These are phyloP conservation scores for Cantharis rufa DNA, from an alignment of 2,888 invertebrate genomes.

Conservation along the genomic window DNA sequence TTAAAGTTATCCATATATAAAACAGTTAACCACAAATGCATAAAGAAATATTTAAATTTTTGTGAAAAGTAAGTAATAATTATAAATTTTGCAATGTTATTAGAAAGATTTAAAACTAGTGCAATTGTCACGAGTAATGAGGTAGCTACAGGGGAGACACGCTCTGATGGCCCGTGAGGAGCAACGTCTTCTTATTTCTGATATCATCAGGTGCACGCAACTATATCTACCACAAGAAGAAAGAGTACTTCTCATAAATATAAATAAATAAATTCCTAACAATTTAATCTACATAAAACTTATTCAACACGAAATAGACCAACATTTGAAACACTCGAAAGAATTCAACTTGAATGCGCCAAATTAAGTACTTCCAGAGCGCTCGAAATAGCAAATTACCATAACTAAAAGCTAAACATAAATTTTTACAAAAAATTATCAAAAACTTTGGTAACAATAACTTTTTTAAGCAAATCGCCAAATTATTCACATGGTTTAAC, in stretches of 20 bases:
- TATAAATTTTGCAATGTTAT: constrained; percentile 15
- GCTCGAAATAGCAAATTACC: not conserved
- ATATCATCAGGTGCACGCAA: constrained; percentile 45
- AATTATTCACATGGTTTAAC: not conserved
- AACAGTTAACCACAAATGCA: not conserved
- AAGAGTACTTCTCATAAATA: constrained; percentile 7
- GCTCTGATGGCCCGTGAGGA: constrained; percentile 50
- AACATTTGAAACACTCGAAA: not conserved
- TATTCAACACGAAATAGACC: not conserved
- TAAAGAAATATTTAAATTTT: not conserved
- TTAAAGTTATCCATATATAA: not conserved
- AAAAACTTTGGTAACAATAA: not conserved
- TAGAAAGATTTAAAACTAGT: constrained; percentile 34
- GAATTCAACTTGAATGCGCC: not conserved
- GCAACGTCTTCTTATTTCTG: constrained; percentile 47
- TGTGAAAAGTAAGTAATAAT: not conserved
- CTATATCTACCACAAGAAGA: constrained; percentile 31
- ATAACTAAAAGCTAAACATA: not conserved
- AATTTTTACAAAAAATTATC: not conserved
- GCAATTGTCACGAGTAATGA: constrained; percentile 54
- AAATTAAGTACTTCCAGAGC: not conserved
- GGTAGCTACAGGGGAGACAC: constrained; percentile 50
- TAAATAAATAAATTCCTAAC: constrained; percentile 8
- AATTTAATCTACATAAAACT: constrained; percentile 13
- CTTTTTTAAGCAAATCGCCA: not conserved